These are phyloP conservation scores for Acrossocheilus fasciatus DNA, from an alignment of 2,797 vertebrate species.

Conservation along the genomic window DNA sequence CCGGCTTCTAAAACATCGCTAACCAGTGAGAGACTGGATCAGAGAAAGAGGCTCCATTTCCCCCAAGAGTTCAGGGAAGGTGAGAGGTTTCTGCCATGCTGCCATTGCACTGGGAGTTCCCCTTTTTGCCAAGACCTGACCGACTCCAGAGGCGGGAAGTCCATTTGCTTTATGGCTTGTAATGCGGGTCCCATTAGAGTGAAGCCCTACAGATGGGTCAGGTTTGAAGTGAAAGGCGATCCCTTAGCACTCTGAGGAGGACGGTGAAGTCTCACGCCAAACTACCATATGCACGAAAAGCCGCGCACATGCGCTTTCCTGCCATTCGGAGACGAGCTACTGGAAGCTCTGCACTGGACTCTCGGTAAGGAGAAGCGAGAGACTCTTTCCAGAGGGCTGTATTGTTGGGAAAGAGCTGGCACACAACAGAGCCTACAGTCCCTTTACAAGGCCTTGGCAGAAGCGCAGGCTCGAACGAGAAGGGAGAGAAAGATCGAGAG, in stretches of 20 bases:
- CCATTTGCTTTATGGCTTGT: slow-evolving; percentile 53
- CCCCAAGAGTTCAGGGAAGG: slow-evolving; percentile 61
- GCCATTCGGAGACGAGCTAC: slow-evolving; percentile 38
- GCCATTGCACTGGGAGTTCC: slow-evolving; percentile 52
- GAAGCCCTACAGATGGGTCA: slow-evolving; percentile 38
- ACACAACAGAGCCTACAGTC: slow-evolving; percentile 61
- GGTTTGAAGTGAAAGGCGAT: slow-evolving; percentile 53
- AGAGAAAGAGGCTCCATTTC: slow-evolving; percentile 60
- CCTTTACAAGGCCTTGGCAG: slow-evolving; percentile 75
- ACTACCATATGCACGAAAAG: neutral
- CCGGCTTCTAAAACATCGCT: slow-evolving; percentile 44
- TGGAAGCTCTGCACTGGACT: slow-evolving; percentile 35
- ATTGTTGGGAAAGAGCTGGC: slow-evolving; percentile 80
- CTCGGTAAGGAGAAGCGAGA: slow-evolving; percentile 18
- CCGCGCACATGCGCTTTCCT: neutral
- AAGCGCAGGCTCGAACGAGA: slow-evolving; percentile 40
- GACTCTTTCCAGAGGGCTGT: slow-evolving; percentile 73
- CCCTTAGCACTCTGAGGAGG: slow-evolving; percentile 11
- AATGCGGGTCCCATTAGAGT: slow-evolving; percentile 42
- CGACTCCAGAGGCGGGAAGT: slow-evolving; percentile 33
- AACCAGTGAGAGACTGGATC: slow-evolving; percentile 28
- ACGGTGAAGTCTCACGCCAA: slow-evolving; percentile 31
- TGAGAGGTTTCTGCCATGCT: slow-evolving; percentile 56
- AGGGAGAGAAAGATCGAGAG: slow-evolving; percentile 60
- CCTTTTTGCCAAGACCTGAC: slow-evolving; percentile 32